A percentile compares a stretch with the other conserved stretches of the same genome.
These are phyloP conservation scores for Forbesichthys papilliferus DNA, from an alignment of 2,113 vertebrate species.

Conservation along the genomic window DNA sequence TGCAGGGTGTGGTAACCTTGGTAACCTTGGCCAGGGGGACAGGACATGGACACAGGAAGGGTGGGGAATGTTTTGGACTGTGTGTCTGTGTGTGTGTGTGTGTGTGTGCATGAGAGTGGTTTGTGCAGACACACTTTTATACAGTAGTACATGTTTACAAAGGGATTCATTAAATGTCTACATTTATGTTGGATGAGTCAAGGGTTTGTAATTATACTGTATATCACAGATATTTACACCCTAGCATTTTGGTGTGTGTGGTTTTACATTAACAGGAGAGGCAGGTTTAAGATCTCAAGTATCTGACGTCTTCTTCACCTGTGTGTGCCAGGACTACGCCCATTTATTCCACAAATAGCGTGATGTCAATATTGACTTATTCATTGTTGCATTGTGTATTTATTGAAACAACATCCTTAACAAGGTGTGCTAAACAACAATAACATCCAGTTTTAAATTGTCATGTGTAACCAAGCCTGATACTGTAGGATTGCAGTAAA, in stretches of 20 bases:
- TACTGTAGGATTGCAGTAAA: background rate
- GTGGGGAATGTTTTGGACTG: constrained; percentile 64
- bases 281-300: background rate
- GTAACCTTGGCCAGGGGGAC: constrained; percentile 22
- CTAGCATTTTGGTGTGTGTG: background rate
- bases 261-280: background rate
- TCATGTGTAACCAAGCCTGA: background rate
- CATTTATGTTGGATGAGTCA: no score
- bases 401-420: background rate
- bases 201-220: no score
- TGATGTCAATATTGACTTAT: background rate
- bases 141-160: no score
- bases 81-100: constrained; percentile 9
- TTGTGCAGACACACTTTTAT: no score
- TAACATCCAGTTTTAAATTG: background rate
- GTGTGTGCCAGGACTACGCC: background rate
- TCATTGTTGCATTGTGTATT: background rate
- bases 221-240: no score
- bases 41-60: constrained; percentile 70
- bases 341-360: background rate
- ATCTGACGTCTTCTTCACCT: background rate
- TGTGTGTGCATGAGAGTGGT: constrained; percentile 24
- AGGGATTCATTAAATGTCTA: no score
- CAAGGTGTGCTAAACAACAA: background rate
- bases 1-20: constrained; percentile 60